A percentile compares a stretch with the other conserved stretches of the same genome.
Evolutionary conservation across 2,888 invertebrate genomes (phyloP).

Genomic region (Andrena hattorfiana): DNA sequence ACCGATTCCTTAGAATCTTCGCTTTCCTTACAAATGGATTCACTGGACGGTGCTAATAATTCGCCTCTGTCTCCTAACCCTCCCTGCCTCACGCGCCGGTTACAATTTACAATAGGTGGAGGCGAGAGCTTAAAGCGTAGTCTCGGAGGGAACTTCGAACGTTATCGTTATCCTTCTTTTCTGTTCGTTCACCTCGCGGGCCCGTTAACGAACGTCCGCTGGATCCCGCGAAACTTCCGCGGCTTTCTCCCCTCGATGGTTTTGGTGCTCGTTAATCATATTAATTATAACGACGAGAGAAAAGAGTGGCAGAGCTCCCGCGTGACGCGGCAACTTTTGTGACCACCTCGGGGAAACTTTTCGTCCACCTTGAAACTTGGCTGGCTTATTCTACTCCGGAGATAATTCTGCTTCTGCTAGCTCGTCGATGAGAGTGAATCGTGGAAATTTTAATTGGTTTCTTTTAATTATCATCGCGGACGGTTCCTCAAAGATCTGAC

Average conservation of each 20-base stretch:
- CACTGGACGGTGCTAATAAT: constrained; percentile 65
- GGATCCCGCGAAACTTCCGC: constrained; percentile 16
- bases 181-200: constrained; percentile 46
- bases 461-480: constrained; percentile 1
- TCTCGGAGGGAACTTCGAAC: constrained; percentile 62
- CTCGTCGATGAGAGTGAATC: background rate
- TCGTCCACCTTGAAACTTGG: constrained; percentile 7
- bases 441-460: background rate
- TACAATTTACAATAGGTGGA: constrained; percentile 56
- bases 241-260: constrained; percentile 33
- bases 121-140: constrained; percentile 45
- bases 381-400: background rate
- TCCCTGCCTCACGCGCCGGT: background rate
- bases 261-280: constrained; percentile 70
- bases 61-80: constrained; percentile 42
- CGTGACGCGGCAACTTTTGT: constrained; percentile 20
- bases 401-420: background rate
- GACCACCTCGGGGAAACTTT: constrained; percentile 6
- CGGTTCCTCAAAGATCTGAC: background rate
- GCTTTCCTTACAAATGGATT: constrained; percentile 61
- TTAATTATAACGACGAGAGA: constrained; percentile 62
- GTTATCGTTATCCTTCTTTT: constrained; percentile 62
- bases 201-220: constrained; percentile 65
- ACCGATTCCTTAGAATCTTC: constrained; percentile 51
- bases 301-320: constrained; percentile 44